These are phyloP conservation scores for Pongo pygmaeus DNA, from an alignment of 2,113 vertebrate genomes.

Conservation along the genomic window DNA sequence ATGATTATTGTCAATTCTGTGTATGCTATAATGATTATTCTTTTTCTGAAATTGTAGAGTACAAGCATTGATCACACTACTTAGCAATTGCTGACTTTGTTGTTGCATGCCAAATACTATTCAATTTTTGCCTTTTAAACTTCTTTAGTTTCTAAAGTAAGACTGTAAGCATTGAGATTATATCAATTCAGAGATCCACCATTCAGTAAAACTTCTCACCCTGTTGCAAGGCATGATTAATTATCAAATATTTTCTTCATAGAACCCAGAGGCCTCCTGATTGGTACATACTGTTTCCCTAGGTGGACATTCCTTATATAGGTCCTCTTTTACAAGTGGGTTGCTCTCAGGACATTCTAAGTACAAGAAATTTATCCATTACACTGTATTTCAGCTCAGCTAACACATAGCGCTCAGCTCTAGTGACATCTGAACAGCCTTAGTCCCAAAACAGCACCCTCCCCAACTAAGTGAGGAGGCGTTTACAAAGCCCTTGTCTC, in stretches of 20 bases:
- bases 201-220: not conserved
- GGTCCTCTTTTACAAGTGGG: not conserved
- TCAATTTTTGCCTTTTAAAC: not conserved
- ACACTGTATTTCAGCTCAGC: not conserved
- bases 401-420: not conserved
- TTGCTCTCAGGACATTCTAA: not conserved
- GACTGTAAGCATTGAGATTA: not conserved
- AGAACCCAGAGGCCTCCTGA: not conserved
- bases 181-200: not conserved
- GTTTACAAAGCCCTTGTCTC: not conserved
- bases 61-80: not conserved
- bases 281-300: not conserved
- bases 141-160: not conserved
- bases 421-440: not conserved
- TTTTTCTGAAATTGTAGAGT: not conserved
- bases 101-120: not conserved
- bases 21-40: not conserved
- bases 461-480: fast-evolving
- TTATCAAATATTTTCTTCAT: not conserved
- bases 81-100: not conserved
- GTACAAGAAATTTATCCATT: not conserved
- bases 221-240: not conserved
- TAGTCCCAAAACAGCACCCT: not conserved
- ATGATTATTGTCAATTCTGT: not conserved
- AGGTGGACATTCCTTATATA: not conserved